phyloP scores from a whole-genome alignment of 2,113 vertebrate species.

The Axis porcinus region DNA sequence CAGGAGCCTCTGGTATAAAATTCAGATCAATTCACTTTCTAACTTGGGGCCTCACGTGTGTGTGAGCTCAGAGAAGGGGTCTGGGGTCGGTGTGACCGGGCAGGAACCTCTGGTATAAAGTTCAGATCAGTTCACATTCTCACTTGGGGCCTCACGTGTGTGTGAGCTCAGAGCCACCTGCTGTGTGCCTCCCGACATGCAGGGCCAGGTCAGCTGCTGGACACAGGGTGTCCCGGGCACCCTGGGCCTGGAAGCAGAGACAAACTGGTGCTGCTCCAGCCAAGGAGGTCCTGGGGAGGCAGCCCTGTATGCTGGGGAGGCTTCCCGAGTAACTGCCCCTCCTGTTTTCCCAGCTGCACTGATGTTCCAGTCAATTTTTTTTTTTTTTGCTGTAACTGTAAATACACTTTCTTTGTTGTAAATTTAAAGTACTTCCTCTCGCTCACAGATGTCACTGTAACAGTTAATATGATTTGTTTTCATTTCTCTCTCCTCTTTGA shows the following conservation, averaged over 20 bases:
- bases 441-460: accelerated
- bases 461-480: accelerated
- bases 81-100: accelerated
- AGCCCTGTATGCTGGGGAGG: too few relatives aligned
- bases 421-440: accelerated
- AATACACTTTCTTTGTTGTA: accelerated
- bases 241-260: too few relatives aligned
- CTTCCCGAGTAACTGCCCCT: accelerated
- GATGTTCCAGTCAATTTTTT: accelerated
- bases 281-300: accelerated
- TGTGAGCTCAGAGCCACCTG: neutral
- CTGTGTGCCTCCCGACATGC: accelerated
- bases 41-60: too few relatives aligned
- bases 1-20: too few relatives aligned
- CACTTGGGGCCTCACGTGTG: accelerated
- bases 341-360: accelerated
- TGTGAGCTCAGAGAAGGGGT: neutral
- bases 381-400: accelerated
- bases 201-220: too few relatives aligned
- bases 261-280: accelerated
- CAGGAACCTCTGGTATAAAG: too few relatives aligned
- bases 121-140: accelerated
- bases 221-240: accelerated
- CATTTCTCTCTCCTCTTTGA: neutral
- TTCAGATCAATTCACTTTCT: too few relatives aligned